phyloP scores from a whole-genome alignment of 2,888 invertebrate genomes.

The Pyrrhosoma nymphula region DNA sequence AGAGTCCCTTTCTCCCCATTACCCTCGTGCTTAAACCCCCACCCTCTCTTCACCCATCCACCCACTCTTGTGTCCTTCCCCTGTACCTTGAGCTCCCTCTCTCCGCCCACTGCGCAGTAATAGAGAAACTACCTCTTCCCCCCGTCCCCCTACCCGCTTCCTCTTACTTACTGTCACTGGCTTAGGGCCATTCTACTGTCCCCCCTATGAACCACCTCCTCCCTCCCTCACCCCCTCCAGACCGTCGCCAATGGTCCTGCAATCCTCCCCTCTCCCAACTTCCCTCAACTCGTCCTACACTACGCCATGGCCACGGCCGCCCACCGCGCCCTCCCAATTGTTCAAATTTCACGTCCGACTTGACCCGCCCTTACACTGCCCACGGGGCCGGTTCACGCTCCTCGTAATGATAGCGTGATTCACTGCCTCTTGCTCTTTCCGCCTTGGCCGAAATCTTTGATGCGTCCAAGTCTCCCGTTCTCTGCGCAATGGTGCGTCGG shows the following conservation, averaged over 20 bases:
- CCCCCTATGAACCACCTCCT: background rate
- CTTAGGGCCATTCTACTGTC: background rate
- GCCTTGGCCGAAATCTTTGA: background rate
- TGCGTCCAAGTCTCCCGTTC: background rate
- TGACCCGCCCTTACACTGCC: background rate
- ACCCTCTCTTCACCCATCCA: background rate
- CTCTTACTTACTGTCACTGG: slow-evolving; percentile 36
- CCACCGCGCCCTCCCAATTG: background rate
- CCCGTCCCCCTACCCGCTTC: background rate
- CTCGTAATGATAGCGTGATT: background rate
- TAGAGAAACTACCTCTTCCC: background rate
- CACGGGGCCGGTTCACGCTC: background rate
- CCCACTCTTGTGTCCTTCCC: too few species aligned
- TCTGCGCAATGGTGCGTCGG: too few species aligned
- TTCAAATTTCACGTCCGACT: slow-evolving; percentile 22
- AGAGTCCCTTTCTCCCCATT: slow-evolving; percentile 33
- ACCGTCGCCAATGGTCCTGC: background rate
- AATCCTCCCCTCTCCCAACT: background rate
- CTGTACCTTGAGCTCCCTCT: background rate
- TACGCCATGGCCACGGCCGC: background rate
- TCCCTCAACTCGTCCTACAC: too few species aligned
- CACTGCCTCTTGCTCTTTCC: background rate
- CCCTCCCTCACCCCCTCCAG: background rate
- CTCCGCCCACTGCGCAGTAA: background rate
- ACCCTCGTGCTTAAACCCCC: background rate